phyloP scores from a whole-genome alignment of 37 sponge, comb jelly and placozoan species.

The Tethya wilhelma region DNA sequence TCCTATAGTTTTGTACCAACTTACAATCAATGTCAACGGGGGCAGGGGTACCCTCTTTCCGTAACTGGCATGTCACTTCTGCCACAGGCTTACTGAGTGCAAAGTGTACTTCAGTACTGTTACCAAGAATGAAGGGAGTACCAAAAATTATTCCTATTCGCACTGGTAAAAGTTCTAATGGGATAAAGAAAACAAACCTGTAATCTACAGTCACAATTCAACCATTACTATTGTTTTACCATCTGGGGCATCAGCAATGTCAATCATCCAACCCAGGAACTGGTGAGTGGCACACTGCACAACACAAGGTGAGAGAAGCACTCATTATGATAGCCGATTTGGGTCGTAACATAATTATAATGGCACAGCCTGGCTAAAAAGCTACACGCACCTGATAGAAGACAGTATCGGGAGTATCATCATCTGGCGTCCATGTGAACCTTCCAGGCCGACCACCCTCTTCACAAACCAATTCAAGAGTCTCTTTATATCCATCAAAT shows the following conservation, averaged over 20 bases:
- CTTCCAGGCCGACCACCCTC: constrained; percentile 16
- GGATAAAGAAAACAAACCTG: not conserved
- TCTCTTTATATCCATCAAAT: constrained; percentile 14
- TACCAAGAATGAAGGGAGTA: not conserved
- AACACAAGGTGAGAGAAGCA: too few species aligned
- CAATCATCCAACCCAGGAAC: constrained; percentile 56
- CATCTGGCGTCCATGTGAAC: constrained; percentile 57
- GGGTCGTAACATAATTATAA: too few species aligned
- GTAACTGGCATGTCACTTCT: too few species aligned
- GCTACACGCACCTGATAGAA: constrained; percentile 69
- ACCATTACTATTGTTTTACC: not conserved
- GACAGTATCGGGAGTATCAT: constrained; percentile 50
- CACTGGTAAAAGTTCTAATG: not conserved
- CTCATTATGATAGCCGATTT: too few species aligned
- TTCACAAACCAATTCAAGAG: constrained; percentile 11
- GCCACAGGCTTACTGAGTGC: not conserved
- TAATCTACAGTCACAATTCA: not conserved
- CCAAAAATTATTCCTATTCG: not conserved
- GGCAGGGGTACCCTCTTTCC: too few species aligned
- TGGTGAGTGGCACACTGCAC: constrained; percentile 57
- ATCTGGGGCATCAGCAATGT: not conserved
- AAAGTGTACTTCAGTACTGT: not conserved
- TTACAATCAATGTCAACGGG: too few species aligned
- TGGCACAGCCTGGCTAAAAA: too few species aligned
- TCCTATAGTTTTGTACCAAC: too few species aligned